phyloP scores from a whole-genome alignment of 1,140 invertebrate genomes.

The Caenorhabditis briggsae region DNA sequence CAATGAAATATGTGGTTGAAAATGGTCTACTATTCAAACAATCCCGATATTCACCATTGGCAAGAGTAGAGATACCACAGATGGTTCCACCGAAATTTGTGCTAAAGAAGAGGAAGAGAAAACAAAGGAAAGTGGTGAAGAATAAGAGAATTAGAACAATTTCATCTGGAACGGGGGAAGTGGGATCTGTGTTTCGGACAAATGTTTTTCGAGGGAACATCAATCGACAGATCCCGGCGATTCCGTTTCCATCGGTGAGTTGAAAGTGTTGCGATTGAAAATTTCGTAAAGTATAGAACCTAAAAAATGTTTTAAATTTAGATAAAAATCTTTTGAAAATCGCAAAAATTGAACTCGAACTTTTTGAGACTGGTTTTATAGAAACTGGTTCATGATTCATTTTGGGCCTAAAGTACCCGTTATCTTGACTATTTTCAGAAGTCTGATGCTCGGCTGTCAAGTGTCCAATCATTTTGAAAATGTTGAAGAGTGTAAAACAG shows the following conservation, averaged over 20 bases:
- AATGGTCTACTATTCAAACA: slow-evolving; percentile 27
- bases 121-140: not conserved
- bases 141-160: not conserved
- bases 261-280: no score
- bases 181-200: not conserved
- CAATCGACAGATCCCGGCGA: slow-evolving; percentile 34
- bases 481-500: no score
- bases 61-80: slow-evolving; percentile 22
- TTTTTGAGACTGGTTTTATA: no score
- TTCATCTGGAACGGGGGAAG: not conserved
- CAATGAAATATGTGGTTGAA: slow-evolving; percentile 42
- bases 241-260: slow-evolving; percentile 17
- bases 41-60: slow-evolving; percentile 23
- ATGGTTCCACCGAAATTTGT: not conserved
- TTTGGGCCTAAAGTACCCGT: no score
- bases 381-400: no score
- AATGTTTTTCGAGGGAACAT: slow-evolving; percentile 41
- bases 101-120: not conserved
- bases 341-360: no score
- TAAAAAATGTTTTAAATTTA: no score
- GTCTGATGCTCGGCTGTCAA: no score
- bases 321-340: no score
- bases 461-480: no score
- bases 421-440: no score
- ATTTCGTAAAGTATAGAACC: no score